Base-by-base conservation (phyloP, 2,113 vertebrate species). In the Sitta europaea region DNA sequence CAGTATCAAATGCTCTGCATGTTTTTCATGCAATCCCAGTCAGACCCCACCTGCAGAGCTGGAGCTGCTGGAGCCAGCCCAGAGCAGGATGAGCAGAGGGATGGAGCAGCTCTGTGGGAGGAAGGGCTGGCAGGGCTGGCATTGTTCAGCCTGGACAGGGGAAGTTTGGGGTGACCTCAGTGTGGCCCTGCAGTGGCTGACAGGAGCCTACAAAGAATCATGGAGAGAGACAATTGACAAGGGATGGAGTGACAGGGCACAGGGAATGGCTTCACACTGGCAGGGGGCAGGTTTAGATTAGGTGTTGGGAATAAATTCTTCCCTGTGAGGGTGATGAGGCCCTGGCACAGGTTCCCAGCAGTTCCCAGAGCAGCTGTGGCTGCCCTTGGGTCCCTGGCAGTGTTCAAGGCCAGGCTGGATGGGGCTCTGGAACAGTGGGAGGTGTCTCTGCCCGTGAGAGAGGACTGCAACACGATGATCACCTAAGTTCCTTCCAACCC, bases 291-390 rank as follows among this genome's bases (percentile, higher is more conserved):
- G 22, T 27, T 72, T 62, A 36, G 22, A 2, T 45, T 3, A 1
- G 47, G 1, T 43, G 1, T 2, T 22, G 9, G 33, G 38, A 33
- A 36, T 0, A 31, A 72, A 54, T 27, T 14, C 23, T 53, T 36
- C 27, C 17, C 14, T 36, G 4, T 27, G 38, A 36, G 14, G 33
- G 0, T 11, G 16, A 0, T 2, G 25, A 31, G 27, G 10, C 5
- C 38, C 3, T 6, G 13, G 17, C 27, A 62, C 48, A 54, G 7
- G 25, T 21, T 6, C 4, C n/a, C n/a, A n/a, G n/a, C n/a, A n/a
- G n/a, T n/a, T n/a, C 5, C 7, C 38, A 53, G 67, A 38, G 80
- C 11, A 45, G 27, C 28, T 72, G 48, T 36, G 67, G 27, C 47
- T 72, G 17, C 36, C 5, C 17, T 38, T 57, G 53, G 31, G 5